Conservation (phyloP, 2,797 vertebrate genomes). For the Hoplostethus mediterraneus region DNA sequence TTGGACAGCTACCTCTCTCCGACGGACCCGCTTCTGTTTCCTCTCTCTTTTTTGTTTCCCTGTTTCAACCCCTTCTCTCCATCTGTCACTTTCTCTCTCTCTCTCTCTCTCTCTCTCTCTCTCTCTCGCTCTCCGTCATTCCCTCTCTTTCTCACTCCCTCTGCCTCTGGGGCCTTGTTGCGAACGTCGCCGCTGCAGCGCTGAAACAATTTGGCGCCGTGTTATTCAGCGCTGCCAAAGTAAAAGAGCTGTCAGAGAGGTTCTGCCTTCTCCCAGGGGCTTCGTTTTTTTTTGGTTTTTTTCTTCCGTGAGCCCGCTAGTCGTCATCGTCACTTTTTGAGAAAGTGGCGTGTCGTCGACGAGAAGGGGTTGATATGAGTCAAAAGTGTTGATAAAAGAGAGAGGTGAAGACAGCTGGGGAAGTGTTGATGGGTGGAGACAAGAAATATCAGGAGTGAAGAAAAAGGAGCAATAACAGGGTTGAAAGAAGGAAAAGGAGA, state of each 20-base stretch:
- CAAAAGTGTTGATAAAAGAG: not conserved
- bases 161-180: conserved; percentile 17
- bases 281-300: not conserved
- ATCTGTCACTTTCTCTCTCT: not conserved
- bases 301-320: conserved; percentile 16
- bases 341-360: conserved; percentile 15
- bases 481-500: not conserved
- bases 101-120: not conserved
- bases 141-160: not conserved
- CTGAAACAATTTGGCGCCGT: not conserved
- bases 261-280: conserved; percentile 14
- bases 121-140: not conserved
- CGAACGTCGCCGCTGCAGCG: not conserved
- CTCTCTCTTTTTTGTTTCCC: not conserved
- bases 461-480: not conserved
- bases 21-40: not conserved
- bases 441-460: not conserved
- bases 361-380: not conserved
- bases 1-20: not conserved
- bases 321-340: conserved; percentile 5
- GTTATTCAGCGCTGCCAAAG: not conserved
- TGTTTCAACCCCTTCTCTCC: not conserved
- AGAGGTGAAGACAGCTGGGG: conserved; percentile 8
- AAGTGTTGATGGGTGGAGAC: not conserved
- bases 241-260: not conserved